Base-by-base conservation (phyloP, 2,113 vertebrate species). In the Sporophila hypoxantha region DNA sequence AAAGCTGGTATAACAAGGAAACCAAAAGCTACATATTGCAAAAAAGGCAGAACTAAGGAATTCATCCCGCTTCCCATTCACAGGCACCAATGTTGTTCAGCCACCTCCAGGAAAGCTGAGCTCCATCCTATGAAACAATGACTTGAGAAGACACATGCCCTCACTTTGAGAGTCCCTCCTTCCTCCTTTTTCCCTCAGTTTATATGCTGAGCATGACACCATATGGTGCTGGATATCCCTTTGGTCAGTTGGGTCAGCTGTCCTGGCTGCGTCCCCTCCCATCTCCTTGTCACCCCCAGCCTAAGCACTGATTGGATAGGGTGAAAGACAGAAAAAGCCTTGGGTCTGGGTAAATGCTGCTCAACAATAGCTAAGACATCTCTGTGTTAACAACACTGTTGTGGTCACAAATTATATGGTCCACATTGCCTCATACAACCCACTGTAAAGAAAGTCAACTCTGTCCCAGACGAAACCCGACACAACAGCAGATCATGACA, bases 101-200 rank as follows among this genome's bases (percentile, higher is more conserved):
- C 19, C 7, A 30, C 34, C 21, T 32, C 26, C 27, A 44, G 32
- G 56, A 69, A 65, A 84, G 16, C 18, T 17, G 36, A n/a, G 4
- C 15, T 71, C 11, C 4, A 12, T 59, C 47, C 46, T 0, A 0
- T 2, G 0, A 26, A 34, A 70, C 0, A 9, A n/a, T 19, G 5
- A 39, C 36, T 62, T 78, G 62, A 77, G 29, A 70, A 78, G 57
- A 66, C 12, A 17, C 23, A 15, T 2, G 0, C 12, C 39, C 14
- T 59, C 8, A 6, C 9, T 71, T n/a, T 5, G 9, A 47, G 23
- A 3, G 7, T 15, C 1, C 2, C 4, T 12, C 2, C 19, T 69
- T 61, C 8, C 22, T 85, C 1, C 22, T 64, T 60, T 47, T 46
- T 10, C 12, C 10, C 5, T 5, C 8, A 27, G 25, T 76, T 53